phyloP scores from a whole-genome alignment of 2,113 vertebrate genomes.

The Myodes glareolus region DNA sequence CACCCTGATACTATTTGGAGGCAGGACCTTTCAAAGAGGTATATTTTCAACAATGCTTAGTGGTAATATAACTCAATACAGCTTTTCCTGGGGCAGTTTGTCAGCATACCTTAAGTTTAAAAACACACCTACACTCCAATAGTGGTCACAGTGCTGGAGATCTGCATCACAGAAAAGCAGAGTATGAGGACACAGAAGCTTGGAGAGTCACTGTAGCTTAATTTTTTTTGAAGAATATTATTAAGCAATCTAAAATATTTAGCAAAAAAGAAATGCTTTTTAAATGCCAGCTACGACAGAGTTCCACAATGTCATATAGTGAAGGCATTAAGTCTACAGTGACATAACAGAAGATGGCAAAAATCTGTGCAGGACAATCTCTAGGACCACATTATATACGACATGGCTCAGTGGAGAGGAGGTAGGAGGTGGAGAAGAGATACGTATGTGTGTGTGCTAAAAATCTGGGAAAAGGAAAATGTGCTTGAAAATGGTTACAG shows the following conservation, averaged over 20 bases:
- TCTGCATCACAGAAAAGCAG: background rate
- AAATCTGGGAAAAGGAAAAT: background rate
- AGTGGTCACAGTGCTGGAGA: background rate
- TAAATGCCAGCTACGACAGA: background rate
- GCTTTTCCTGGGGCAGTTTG: background rate
- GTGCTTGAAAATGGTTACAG: background rate
- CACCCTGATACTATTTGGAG: background rate
- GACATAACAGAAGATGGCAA: background rate
- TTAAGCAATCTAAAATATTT: conserved; percentile 27
- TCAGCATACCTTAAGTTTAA: background rate
- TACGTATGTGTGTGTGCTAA: background rate
- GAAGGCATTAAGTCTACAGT: background rate
- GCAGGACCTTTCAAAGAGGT: background rate
- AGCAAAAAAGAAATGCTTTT: background rate
- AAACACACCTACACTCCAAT: background rate
- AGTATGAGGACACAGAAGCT: background rate
- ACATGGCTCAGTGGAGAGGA: background rate
- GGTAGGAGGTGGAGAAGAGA: background rate
- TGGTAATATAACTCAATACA: background rate
- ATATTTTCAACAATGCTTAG: background rate
- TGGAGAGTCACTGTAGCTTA: background rate
- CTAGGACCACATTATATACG: background rate
- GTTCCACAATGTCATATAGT: background rate
- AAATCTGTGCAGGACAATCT: background rate
- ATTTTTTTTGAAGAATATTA: conserved; percentile 14